Evolutionary conservation across 37 sponge, comb jelly and placozoan species (phyloP), one percentile per base, ranked within the genome.

Genomic region (Aphrocallistes beatrix): DNA sequence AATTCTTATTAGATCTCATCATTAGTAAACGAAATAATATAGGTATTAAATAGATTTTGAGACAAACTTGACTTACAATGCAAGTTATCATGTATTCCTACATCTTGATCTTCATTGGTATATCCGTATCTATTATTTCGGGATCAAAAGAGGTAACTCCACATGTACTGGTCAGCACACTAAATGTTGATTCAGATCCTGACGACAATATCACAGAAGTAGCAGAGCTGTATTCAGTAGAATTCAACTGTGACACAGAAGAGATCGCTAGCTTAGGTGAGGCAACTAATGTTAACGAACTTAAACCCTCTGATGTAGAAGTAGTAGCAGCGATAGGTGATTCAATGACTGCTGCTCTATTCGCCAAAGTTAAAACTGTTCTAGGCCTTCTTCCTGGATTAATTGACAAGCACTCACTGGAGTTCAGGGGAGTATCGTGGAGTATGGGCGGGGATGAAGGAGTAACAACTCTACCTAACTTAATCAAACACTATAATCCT

Each of bases 361-460:
- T 37, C 37, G 51, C 85, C 0, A 85, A 23, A 48, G 37, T 50
- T 37, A 84, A 51, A 51, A 37, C 3, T 84, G 39, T 37, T 30
- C 60, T 47, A 69, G 88, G 36, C 51, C 60, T 37, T 30, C 25
- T 13, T 47, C 84, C 28, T n/a, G 84, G 23, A 38, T 30, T 85
- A 25, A 32, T 49, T 3, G 49, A 37, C 23, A 81, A 17, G 51
- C 50, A 23, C 51, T 37, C 13, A 47, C 69, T 36, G 84, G 75
- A 85, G 23, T 88, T 50, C 47, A 0, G 84, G 28, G 84, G 81
- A 1, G 82, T 82, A 0, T 86, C 87, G 23, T 86, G 87, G 87
- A 84, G 91, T 36, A 90, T 90, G 51, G 91, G 91, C 37, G 91
- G 91, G 17, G 88, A 90, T 84, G 47, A 45, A 0, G 86, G 51